Conservation (phyloP, 2,888 invertebrate species). For the Rotaria magnacalcarata region DNA sequence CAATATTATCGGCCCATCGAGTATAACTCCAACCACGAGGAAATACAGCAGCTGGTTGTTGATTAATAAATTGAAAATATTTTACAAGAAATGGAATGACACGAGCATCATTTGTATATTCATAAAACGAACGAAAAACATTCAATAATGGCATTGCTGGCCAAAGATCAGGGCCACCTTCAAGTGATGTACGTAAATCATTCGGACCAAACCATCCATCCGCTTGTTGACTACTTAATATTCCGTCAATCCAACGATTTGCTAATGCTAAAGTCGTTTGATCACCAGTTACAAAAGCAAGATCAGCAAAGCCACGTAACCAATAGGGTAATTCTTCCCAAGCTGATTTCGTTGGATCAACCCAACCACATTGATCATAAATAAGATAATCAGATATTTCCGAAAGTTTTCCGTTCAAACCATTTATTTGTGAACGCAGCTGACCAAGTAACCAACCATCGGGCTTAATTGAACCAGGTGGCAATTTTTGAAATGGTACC, state of each 20-base stretch:
- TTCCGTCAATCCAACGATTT: not conserved
- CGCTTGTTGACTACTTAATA: not conserved
- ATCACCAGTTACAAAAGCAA: constrained; percentile 24
- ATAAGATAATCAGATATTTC: constrained; percentile 34
- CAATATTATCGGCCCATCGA: constrained; percentile 13
- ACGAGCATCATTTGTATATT: not conserved
- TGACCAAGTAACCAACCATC: constrained; percentile 31
- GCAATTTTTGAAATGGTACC: constrained; percentile 21
- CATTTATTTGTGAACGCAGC: not conserved
- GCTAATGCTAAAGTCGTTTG: not conserved
- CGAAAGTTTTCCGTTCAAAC: not conserved
- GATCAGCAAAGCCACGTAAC: constrained; percentile 10
- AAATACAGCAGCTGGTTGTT: not conserved
- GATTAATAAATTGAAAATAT: constrained; percentile 10
- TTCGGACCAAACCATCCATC: constrained; percentile 38
- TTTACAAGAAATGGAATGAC: constrained; percentile 5
- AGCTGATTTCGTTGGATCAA: not conserved
- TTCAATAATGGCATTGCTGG: constrained; percentile 8
- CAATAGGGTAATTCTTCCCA: constrained; percentile 34
- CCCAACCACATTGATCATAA: constrained; percentile 7
- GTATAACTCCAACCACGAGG: not conserved
- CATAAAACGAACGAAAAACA: constrained; percentile 28
- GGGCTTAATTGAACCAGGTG: not conserved
- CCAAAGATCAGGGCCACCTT: constrained; percentile 19
- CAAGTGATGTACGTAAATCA: not conserved